Percentiles rank a stretch among this genome's conserved stretches.
phyloP scores from a whole-genome alignment of 2,888 invertebrate genomes.

The Leptinotarsa peninsularis region DNA sequence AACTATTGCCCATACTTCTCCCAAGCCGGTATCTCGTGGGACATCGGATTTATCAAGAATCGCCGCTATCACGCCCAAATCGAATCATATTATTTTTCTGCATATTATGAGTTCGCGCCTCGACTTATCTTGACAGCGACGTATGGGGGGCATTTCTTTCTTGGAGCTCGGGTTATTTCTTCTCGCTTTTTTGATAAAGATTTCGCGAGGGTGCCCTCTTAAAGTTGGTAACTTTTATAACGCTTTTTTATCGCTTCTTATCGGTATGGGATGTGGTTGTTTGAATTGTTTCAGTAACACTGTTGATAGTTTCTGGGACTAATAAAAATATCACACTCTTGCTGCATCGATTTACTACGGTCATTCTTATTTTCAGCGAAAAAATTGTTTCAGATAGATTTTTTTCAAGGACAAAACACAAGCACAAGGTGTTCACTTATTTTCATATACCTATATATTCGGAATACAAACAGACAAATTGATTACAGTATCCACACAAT shows the following conservation, averaged over 20 bases:
- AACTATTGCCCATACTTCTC: conserved; percentile 61
- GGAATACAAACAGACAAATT: no score
- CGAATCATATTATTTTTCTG: conserved; percentile 63
- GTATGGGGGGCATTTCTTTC: conserved; percentile 46
- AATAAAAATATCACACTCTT: no score
- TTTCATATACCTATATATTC: no score
- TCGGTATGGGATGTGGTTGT: not conserved
- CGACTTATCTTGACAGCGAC: conserved; percentile 46
- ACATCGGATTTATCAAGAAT: conserved; percentile 65
- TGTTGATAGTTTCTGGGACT: no score
- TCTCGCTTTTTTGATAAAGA: conserved; percentile 42
- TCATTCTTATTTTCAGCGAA: no score
- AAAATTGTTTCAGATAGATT: no score
- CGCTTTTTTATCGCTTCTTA: not conserved
- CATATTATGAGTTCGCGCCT: conserved; percentile 53
- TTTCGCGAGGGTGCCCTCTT: conserved; percentile 23
- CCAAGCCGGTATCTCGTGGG: conserved; percentile 60
- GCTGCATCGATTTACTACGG: no score
- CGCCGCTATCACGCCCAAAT: conserved; percentile 59
- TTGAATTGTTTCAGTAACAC: no score
- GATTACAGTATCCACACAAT: no score
- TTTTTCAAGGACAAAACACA: no score
- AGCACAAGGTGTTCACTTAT: no score
- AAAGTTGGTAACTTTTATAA: conserved; percentile 7
- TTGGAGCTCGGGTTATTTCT: conserved; percentile 36